Conservation (phyloP, 2,888 invertebrate genomes). For the Pollenia griseotomentosa region DNA sequence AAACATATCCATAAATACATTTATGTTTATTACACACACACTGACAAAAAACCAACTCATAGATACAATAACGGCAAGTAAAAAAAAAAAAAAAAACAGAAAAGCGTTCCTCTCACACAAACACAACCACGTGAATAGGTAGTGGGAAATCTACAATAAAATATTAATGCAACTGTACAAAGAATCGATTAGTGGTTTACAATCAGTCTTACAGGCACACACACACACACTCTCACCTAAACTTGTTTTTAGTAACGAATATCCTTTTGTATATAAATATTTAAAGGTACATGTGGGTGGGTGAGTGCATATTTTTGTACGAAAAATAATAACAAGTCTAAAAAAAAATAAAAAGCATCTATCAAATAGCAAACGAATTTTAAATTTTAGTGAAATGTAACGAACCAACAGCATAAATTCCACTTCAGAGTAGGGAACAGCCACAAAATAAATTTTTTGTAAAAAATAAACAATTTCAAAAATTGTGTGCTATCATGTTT, state of each 20-base stretch:
- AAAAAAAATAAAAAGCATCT: not conserved
- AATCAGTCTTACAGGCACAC: not conserved
- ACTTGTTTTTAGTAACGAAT: not conserved
- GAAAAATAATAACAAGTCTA: not conserved
- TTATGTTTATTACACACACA: not conserved
- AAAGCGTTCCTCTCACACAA: not conserved
- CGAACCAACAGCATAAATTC: not conserved
- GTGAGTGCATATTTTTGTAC: not conserved
- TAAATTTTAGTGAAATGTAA: not conserved
- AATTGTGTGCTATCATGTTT: too few species aligned
- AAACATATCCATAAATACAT: slow-evolving; percentile 1
- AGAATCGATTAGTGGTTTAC: slow-evolving; percentile 55
- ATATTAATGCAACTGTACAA: slow-evolving; percentile 26
- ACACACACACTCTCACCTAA: too few species aligned
- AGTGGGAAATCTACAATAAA: slow-evolving; percentile 7
- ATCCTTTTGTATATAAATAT: slow-evolving; percentile 1
- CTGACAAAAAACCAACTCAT: not conserved
- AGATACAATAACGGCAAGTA: not conserved
- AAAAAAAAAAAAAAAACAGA: not conserved
- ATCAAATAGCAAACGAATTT: not conserved
- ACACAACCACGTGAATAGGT: not conserved
- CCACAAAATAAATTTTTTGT: too few species aligned
- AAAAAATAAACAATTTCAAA: too few species aligned
- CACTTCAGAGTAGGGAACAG: not conserved
- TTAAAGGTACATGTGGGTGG: not conserved